Percentiles rank a stretch among this genome's conserved stretches.
Conservation (phyloP, 1,140 invertebrate genomes). For the Trichonephila clavata region DNA sequence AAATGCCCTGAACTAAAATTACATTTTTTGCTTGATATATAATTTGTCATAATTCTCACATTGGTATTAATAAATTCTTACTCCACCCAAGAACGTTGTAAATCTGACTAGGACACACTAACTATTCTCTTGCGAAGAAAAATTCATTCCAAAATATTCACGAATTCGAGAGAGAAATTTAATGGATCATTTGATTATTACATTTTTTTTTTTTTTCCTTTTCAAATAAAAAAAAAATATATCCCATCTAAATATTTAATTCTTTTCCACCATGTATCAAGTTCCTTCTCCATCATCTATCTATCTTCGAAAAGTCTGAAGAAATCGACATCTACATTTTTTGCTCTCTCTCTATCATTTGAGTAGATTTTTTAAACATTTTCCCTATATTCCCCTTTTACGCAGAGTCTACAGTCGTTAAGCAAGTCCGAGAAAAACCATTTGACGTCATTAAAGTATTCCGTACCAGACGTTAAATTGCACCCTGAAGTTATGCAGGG, state of each 20-base stretch:
- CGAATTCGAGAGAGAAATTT: not conserved
- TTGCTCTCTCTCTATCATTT: not conserved
- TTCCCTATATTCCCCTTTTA: not conserved
- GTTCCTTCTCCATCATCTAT: not conserved
- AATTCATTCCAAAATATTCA: not conserved
- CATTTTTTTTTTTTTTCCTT: not conserved
- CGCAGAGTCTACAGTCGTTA: slow-evolving; percentile 35
- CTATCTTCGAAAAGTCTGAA: not conserved
- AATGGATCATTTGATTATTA: not conserved
- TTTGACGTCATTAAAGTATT: slow-evolving; percentile 68
- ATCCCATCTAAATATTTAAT: not conserved
- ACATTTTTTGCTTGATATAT: too few species aligned
- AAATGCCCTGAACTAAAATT: too few species aligned
- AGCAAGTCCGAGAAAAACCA: slow-evolving; percentile 47
- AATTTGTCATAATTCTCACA: too few species aligned
- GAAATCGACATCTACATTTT: not conserved
- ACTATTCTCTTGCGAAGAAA: not conserved
- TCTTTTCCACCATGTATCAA: not conserved
- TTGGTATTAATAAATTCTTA: too few species aligned
- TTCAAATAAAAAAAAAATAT: not conserved
- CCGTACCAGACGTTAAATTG: slow-evolving; percentile 54
- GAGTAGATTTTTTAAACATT: not conserved
- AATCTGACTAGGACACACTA: not conserved
- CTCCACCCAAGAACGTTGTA: not conserved
- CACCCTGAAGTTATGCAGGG: slow-evolving; percentile 47